phyloP scores from a whole-genome alignment of 2,888 invertebrate species.

The Phortica okadai region DNA sequence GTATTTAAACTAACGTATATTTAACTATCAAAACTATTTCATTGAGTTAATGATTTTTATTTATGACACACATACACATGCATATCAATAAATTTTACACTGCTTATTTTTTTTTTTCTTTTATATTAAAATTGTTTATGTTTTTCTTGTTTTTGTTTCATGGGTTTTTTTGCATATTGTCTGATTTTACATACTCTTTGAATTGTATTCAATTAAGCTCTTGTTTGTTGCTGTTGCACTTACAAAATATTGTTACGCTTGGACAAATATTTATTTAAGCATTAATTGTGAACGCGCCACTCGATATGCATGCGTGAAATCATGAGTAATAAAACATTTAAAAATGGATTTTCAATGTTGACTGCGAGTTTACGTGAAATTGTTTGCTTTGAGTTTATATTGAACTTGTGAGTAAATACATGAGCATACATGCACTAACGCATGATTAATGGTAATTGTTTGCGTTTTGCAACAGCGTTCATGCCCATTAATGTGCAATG shows the following conservation, averaged over 20 bases:
- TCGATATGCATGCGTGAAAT: neutral
- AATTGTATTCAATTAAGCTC: constrained; percentile 29
- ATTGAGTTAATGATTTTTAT: constrained; percentile 34
- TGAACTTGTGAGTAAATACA: neutral
- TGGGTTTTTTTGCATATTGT: neutral
- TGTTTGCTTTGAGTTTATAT: constrained; percentile 11
- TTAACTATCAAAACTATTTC: constrained; percentile 24
- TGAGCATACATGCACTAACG: neutral
- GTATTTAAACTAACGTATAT: constrained; percentile 16
- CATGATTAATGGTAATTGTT: neutral
- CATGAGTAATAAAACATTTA: constrained; percentile 15
- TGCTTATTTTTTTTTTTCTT: neutral
- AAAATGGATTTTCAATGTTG: constrained; percentile 27
- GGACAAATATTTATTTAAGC: constrained; percentile 28
- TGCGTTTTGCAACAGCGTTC: neutral
- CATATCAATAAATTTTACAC: constrained; percentile 31
- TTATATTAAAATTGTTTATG: neutral
- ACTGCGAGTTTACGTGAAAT: neutral
- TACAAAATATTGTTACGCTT: constrained; percentile 24
- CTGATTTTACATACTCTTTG: neutral
- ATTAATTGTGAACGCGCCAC: neutral
- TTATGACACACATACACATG: constrained; percentile 17
- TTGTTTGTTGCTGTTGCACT: constrained; percentile 19
- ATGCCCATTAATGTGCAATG: neutral
- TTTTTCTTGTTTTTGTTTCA: neutral